Conservation (phyloP, 2,797 vertebrate genomes). For the Hemibagrus guttatus region DNA sequence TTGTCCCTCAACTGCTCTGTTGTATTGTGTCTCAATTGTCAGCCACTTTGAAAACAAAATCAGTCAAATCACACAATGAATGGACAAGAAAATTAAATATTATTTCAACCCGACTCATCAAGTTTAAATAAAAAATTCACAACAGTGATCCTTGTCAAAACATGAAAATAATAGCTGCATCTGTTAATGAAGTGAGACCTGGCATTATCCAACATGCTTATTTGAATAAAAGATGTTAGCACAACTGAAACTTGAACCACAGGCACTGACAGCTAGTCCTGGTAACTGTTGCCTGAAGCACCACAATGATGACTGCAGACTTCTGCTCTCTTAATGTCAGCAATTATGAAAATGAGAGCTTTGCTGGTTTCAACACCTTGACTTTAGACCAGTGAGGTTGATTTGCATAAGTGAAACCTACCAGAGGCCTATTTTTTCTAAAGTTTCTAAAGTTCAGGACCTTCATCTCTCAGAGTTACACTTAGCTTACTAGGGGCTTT, state of each 20-base stretch:
- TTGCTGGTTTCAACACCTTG: conserved; percentile 11
- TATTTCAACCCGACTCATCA: background rate
- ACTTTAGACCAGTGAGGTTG: background rate
- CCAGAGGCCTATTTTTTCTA: background rate
- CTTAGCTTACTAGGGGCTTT: background rate
- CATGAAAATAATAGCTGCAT: background rate
- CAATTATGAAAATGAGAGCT: conserved; percentile 38
- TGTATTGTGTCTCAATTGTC: background rate
- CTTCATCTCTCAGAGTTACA: background rate
- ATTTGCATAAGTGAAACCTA: conserved; percentile 35
- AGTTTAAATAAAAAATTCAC: background rate
- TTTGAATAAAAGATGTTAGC: conserved; percentile 27
- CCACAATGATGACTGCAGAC: background rate
- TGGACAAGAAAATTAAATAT: background rate
- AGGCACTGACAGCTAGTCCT: background rate
- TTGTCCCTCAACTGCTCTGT: background rate
- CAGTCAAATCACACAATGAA: background rate
- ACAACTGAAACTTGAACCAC: conserved; percentile 19
- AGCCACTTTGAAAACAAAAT: background rate
- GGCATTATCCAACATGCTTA: background rate
- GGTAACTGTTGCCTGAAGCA: conserved; percentile 17
- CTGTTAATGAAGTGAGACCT: background rate
- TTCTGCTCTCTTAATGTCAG: background rate
- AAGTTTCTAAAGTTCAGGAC: background rate
- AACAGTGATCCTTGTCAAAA: background rate